Percentiles rank a stretch among this genome's conserved stretches.
Evolutionary conservation across 2,113 vertebrate species (phyloP).

Genomic region (Tapirus terrestris): DNA sequence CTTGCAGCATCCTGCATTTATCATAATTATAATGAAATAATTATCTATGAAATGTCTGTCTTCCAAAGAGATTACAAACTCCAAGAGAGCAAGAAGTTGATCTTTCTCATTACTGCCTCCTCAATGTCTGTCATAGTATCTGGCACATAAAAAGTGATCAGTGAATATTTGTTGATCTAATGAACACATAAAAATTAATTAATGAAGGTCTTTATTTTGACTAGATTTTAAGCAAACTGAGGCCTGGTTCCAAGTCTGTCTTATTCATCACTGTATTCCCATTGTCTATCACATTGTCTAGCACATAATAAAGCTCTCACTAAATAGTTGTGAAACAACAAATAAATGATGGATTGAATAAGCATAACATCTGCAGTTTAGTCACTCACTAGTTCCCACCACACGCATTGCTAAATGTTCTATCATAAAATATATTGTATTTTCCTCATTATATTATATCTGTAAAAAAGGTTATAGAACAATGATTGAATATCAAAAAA

Average conservation of each 20-base stretch:
- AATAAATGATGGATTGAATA: conserved; percentile 1
- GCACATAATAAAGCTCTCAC: neutral
- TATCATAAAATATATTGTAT: neutral
- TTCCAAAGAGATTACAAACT: neutral
- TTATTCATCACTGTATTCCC: neutral
- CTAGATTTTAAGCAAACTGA: conserved; percentile 18
- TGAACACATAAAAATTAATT: neutral
- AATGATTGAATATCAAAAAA: neutral
- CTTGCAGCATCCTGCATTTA: neutral
- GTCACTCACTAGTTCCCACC: neutral
- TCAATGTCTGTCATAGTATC: neutral
- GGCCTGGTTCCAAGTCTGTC: neutral
- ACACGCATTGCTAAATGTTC: neutral
- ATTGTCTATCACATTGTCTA: neutral
- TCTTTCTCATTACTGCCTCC: neutral
- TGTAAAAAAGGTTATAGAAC: neutral
- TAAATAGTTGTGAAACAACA: neutral
- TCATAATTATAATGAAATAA: neutral
- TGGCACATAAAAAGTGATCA: neutral
- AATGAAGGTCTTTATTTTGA: neutral
- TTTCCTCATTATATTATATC: neutral
- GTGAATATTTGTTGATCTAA: neutral
- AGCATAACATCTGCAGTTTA: neutral
- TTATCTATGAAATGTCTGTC: neutral
- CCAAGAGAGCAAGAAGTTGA: neutral